Percentiles rank a stretch among this genome's conserved stretches.
Evolutionary conservation across 2,113 vertebrate genomes (phyloP).

Genomic region (Daubentonia madagascariensis): DNA sequence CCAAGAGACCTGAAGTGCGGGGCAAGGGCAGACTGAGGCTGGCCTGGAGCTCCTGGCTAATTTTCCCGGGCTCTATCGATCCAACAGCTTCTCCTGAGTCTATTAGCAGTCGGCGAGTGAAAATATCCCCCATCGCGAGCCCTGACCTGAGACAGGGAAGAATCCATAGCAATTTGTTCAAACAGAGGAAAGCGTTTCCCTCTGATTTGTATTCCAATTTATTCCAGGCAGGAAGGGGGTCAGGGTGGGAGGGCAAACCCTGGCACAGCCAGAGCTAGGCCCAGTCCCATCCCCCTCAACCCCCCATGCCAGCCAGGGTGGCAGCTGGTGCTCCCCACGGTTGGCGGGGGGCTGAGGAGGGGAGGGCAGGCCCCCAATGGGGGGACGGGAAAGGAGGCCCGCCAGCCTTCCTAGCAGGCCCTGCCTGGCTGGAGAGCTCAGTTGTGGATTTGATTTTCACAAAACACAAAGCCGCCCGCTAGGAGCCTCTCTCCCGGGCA

Average conservation of each 20-base stretch:
- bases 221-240: slow-evolving; percentile 68
- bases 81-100: slow-evolving; percentile 85
- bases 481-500: slow-evolving; percentile 60
- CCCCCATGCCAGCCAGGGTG: slow-evolving; percentile 16
- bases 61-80: slow-evolving; percentile 85
- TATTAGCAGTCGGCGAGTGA: slow-evolving; percentile 89
- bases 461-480: slow-evolving; percentile 67
- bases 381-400: background rate
- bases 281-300: background rate
- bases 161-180: slow-evolving; percentile 89
- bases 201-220: slow-evolving; percentile 89
- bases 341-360: background rate
- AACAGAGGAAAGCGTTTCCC: slow-evolving; percentile 85
- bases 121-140: slow-evolving; percentile 88
- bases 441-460: slow-evolving; percentile 72
- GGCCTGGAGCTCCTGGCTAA: slow-evolving; percentile 84
- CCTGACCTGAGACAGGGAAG: slow-evolving; percentile 87
- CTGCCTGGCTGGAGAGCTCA: slow-evolving; percentile 57
- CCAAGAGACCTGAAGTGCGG: background rate
- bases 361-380: background rate
- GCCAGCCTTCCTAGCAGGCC: slow-evolving; percentile 63
- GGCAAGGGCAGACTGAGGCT: slow-evolving; percentile 77
- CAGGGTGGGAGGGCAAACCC: background rate
- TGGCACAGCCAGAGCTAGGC: background rate
- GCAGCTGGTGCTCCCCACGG: slow-evolving; percentile 59